phyloP scores from a whole-genome alignment of 2,113 vertebrate genomes.

The Amblyornis subalaris region DNA sequence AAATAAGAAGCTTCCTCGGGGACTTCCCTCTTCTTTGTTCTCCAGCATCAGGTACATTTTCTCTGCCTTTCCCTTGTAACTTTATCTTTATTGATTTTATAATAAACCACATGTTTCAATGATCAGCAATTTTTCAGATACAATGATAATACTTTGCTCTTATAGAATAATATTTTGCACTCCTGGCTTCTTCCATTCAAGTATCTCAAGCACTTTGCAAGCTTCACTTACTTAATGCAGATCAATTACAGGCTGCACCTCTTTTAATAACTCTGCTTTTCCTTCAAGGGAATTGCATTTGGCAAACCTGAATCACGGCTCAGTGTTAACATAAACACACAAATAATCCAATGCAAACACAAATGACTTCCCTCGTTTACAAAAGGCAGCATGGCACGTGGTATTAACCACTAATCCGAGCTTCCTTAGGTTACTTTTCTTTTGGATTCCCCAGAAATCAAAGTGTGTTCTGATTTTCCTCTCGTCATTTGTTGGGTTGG shows the following conservation, averaged over 20 bases:
- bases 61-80: constrained; percentile 45
- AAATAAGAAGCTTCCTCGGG: constrained; percentile 45
- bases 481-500: not conserved
- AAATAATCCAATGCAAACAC: constrained; percentile 49
- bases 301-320: constrained; percentile 3
- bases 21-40: constrained; percentile 57
- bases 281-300: constrained; percentile 37
- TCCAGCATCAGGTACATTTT: constrained; percentile 31
- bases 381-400: not conserved
- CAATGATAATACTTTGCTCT: constrained; percentile 52
- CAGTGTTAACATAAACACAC: constrained; percentile 31
- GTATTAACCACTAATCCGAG: not conserved
- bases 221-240: constrained; percentile 39
- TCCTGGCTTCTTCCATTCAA: constrained; percentile 23
- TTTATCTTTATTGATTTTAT: constrained; percentile 70
- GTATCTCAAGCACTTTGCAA: constrained; percentile 41
- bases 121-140: constrained; percentile 63
- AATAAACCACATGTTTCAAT: constrained; percentile 59
- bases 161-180: constrained; percentile 55
- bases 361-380: not conserved
- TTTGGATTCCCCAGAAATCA: constrained; percentile 38
- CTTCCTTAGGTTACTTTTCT: constrained; percentile 45
- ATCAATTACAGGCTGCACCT: constrained; percentile 51
- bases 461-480: not conserved
- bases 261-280: constrained; percentile 56